A percentile compares a stretch with the other conserved stretches of the same genome.
phyloP scores from a whole-genome alignment of 2,888 invertebrate genomes.

The Leptinotarsa rubiginosa region DNA sequence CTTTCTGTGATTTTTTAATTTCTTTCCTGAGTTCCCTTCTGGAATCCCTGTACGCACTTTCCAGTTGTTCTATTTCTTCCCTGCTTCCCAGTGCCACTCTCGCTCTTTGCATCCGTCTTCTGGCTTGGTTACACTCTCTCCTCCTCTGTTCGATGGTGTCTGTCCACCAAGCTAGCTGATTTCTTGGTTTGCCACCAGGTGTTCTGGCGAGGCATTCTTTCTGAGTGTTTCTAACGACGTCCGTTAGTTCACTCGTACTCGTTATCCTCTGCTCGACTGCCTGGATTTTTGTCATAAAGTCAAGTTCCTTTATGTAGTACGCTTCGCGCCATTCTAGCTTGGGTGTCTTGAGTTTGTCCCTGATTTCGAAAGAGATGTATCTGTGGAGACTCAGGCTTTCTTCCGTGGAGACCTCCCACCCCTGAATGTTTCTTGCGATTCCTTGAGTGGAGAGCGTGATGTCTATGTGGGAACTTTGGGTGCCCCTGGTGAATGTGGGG shows the following conservation, averaged over 20 bases:
- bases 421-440: background rate
- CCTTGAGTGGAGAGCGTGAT: conserved; percentile 20
- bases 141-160: too few species aligned
- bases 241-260: too few species aligned
- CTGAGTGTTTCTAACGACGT: too few species aligned
- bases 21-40: background rate
- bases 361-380: conserved; percentile 19
- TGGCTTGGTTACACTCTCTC: too few species aligned
- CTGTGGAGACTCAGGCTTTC: conserved; percentile 30
- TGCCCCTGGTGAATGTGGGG: conserved; percentile 23
- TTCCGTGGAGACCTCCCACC: conserved; percentile 8
- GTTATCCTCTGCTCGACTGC: too few species aligned
- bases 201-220: too few species aligned
- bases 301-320: background rate
- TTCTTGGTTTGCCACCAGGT: too few species aligned
- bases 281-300: too few species aligned
- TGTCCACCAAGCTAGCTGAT: too few species aligned
- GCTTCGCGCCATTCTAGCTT: background rate
- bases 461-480: conserved; percentile 10
- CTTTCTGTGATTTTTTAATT: conserved; percentile 3
- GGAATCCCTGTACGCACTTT: background rate
- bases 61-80: background rate
- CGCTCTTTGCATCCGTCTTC: too few species aligned
- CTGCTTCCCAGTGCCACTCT: background rate
- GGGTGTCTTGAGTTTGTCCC: background rate